Percentiles rank a stretch among this genome's conserved stretches.
Conservation (phyloP, 2,888 invertebrate species). For the Cryptosula pallasiana region DNA sequence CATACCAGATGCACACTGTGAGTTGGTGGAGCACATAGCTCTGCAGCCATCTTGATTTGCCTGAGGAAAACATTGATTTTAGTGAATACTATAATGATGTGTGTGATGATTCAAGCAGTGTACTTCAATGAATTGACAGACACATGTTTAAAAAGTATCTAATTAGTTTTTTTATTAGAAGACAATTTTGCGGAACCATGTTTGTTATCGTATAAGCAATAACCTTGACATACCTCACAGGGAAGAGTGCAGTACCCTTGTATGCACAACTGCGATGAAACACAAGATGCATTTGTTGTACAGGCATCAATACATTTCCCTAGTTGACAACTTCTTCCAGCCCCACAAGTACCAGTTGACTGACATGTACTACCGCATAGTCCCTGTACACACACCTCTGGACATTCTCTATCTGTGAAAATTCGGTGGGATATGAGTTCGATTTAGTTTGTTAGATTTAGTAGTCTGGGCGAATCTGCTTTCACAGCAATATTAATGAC, state of each 20-base stretch:
- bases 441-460: too few species aligned
- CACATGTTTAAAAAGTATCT: too few species aligned
- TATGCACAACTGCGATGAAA: not conserved
- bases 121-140: not conserved
- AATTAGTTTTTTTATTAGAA: too few species aligned
- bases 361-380: not conserved
- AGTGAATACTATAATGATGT: too few species aligned
- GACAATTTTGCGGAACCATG: not conserved
- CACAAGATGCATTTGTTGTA: not conserved
- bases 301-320: not conserved
- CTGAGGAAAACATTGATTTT: not conserved
- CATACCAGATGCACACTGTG: not conserved
- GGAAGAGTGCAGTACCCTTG: not conserved
- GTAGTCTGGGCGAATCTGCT: too few species aligned
- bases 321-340: not conserved
- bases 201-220: not conserved
- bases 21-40: not conserved
- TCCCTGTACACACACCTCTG: not conserved
- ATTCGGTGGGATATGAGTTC: too few species aligned
- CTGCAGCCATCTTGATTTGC: constrained; percentile 10
- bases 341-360: not conserved
- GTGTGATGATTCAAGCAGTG: too few species aligned
- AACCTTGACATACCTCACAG: not conserved
- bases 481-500: too few species aligned
- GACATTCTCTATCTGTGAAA: not conserved